A percentile compares a stretch with the other conserved stretches of the same genome.
phyloP scores from a whole-genome alignment of 2,113 vertebrate genomes.

The Eretmochelys imbricata region DNA sequence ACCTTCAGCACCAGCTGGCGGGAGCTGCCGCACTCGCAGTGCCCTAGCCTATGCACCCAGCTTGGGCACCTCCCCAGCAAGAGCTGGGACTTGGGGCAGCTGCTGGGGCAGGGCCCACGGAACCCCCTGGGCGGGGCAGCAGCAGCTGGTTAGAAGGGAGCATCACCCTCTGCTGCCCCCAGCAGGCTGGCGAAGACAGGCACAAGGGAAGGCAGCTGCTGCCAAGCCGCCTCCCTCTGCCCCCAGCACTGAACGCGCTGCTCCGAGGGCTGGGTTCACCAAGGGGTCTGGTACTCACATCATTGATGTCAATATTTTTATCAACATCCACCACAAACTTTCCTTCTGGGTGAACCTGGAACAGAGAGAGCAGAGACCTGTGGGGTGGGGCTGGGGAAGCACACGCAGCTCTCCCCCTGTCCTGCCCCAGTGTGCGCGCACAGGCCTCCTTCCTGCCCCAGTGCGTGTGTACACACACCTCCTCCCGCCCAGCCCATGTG shows the following conservation, averaged over 20 bases:
- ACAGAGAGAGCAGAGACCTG: fast-evolving
- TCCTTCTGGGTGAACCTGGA: constrained; percentile 95
- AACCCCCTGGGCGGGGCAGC: background rate
- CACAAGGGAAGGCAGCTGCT: fast-evolving
- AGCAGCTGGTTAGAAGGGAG: background rate
- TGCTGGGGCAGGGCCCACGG: background rate
- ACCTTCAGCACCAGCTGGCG: background rate
- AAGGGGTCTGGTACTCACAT: constrained; percentile 82
- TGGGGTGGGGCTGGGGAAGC: background rate
- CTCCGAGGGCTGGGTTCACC: background rate
- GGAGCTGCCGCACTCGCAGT: background rate
- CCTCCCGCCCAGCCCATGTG: background rate
- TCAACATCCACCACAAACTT: constrained; percentile 99
- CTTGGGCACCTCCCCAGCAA: background rate
- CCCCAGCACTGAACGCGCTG: fast-evolving
- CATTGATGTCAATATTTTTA: constrained; percentile 99
- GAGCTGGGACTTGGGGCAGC: no score
- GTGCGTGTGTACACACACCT: background rate
- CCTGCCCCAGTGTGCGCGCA: background rate
- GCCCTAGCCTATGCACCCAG: background rate
- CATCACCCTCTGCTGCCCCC: background rate
- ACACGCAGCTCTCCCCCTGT: background rate
- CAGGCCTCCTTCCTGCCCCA: background rate
- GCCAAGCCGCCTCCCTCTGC: fast-evolving
- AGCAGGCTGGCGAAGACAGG: background rate